Base-by-base conservation (phyloP, 1,140 invertebrate species). In the Bombus confusus region DNA sequence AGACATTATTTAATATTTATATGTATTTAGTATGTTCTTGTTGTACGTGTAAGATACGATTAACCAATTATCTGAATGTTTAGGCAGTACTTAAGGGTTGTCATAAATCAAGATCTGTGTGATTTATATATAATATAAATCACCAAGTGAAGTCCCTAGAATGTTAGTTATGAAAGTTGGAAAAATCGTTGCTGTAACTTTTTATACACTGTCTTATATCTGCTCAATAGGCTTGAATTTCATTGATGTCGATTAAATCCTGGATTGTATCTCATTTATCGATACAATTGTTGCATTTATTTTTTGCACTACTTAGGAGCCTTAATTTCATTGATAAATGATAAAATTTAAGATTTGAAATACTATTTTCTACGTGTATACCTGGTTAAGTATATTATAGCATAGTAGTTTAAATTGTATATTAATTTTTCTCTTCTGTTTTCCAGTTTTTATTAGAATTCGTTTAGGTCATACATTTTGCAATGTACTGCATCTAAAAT, bases 1-100 rank as follows among this genome's bases (percentile, higher is more conserved):
- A 77, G 64, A 72, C 62, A 84, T 83, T 89, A 89, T 88, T 89
- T 83, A 83, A 86, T 89, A 91, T 88, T 87, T 86, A 87, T 87
- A 88, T 88, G 71, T 86, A 87, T 87, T 79, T 90, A 86, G 57
- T 87, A 87, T 62, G 66, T 80, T 84, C 31, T 80, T 72, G 76
- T 79, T 75, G 66, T 66, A 84, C 57, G 34, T 80, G 69, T 87
- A 80, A 82, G 80, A 83, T 77, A 73, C 47, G 77, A 86, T 86
- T 82, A 83, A 71, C 39, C 66, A 83, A 69, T 79, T 81, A 80
- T 37, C 37, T 64, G 68, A 80, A 85, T 79, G 66, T 84, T 84
- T n/a, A 82, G 59, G n/a, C 69, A 69, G 74, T 77, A 89, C 59
- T 86, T 74, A 83, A 78, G 15, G 66, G 47, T 52, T 52, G 37